Evolutionary conservation across 2,113 vertebrate species (phyloP), one percentile per base, ranked within the genome.

Genomic region (Vulpes vulpes): DNA sequence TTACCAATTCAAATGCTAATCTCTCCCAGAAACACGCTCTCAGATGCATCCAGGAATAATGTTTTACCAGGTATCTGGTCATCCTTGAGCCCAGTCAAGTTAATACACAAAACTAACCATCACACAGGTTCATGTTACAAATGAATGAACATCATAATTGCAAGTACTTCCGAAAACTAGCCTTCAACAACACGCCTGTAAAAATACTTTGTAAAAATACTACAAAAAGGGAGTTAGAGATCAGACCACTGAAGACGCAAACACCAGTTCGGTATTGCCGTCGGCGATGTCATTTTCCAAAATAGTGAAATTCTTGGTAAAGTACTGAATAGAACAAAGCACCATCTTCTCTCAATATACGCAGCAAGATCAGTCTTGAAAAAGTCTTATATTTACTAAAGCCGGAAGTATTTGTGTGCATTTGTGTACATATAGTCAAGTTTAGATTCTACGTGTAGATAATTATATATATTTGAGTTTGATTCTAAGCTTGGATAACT

Each of bases 231-330:
- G 15, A 80, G 3, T 38, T 91, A 69, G 32, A 91, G 80, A 69
- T 60, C 49, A 84, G 69, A 83, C 49, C 32, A 11, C 76, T 60
- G 23, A 78, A 67, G 43, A 78, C 64, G 90, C 17, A 73, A 87
- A 65, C n/a, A 65, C 74, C n/a, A 87, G 16, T 55, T 97, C 43
- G 60, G 38, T 67, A 91, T 62, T 84, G 32, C 76, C 53, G 27
- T n/a, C 3, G 11, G 23, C 73, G 25, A 49, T 59, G 80, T 35
- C 22, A 86, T 71, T 82, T 92, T 59, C 32, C 78, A 86, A 95
- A 95, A 87, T 15, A 92, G 15, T 83, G 59, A 96, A 67, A 32
- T 73, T 90, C 43, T 64, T 79, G 43, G 38, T 92, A 76, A 62
- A 80, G 10, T 51, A 5, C 22, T 91, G 12, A 85, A 64, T 60